These are phyloP conservation scores for Grantiella picta DNA, from an alignment of 2,113 vertebrate genomes.

Conservation along the genomic window DNA sequence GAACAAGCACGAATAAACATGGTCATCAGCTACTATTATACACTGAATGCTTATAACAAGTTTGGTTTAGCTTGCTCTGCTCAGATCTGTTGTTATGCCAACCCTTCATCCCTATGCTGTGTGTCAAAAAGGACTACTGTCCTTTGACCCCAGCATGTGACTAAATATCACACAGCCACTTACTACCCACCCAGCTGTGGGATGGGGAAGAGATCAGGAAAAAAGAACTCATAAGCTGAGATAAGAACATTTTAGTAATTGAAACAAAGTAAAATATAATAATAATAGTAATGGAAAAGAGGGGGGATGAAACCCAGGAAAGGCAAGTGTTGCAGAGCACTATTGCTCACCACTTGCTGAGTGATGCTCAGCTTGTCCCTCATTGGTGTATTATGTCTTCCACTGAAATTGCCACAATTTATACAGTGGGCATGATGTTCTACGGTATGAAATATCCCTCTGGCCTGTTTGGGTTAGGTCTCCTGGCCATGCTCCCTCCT, in stretches of 20 bases:
- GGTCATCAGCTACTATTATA: background rate
- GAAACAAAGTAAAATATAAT: background rate
- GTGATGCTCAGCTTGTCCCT: background rate
- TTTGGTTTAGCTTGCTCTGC: background rate
- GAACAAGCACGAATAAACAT: background rate
- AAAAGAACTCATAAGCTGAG: background rate
- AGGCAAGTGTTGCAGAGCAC: accelerated
- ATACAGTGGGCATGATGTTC: background rate
- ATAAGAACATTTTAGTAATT: background rate
- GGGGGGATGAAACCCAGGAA: background rate
- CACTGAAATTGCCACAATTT: background rate
- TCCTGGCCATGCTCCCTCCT: background rate
- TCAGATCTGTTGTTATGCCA: background rate
- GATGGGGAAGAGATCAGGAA: background rate
- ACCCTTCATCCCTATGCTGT: background rate
- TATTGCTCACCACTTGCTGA: background rate
- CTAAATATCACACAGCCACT: background rate
- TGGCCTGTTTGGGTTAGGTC: background rate
- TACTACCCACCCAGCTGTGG: background rate
- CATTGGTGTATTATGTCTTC: background rate
- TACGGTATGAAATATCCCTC: too few relatives aligned
- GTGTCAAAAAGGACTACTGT: background rate
- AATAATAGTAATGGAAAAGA: background rate
- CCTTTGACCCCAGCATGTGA: background rate
- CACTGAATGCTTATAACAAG: background rate